Evolutionary conservation across 2,888 invertebrate genomes (phyloP), one percentile per base, ranked within the genome.

Genomic region (Apamea epomidion): DNA sequence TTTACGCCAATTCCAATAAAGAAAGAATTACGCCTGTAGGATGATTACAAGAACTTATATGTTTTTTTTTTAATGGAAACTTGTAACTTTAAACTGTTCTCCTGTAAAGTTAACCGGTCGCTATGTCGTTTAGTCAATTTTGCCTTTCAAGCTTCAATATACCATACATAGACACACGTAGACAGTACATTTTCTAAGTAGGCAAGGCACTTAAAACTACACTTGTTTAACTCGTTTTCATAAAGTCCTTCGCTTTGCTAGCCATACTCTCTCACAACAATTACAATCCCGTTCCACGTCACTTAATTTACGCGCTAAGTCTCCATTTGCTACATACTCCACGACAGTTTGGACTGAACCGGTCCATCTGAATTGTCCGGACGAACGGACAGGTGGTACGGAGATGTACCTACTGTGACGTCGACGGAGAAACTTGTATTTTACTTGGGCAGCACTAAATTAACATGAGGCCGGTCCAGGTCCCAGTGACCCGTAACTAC

Each of bases 351-450:
- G 18, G 18, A 32, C 65, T n/a, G 70, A 87, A 84, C 84, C 84
- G 84, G 84, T 84, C 80, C 76, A 16, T 83, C 64, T 76, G 77
- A 83, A 87, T 67, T 70, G 87, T 87, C 84, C 84, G 79, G 79
- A 84, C 84, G 65, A 18, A 16, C 73, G 76, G 84, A 84, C 84
- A 88, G 84, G 88, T 88, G 88, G 80, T 74, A 62, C 67, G 58
- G 32, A 65, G 71, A 62, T 42, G 68, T 84, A 85, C 84, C 84
- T 84, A 78, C 85, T 51, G 81, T 84, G 84, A 75, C 84, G 88
- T 80, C 10, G 51, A n/a, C 32, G 7, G 29, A 70, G 42, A 83
- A 87, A 80, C 84, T 45, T 37, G 85, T 87, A 80, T 87, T 72
- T 48, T 72, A 58, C 32, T 71, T 71, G 62, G 32, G 16, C 32